Evolutionary conservation across 1,140 invertebrate genomes (phyloP).

Genomic region (Cepaea nemoralis): DNA sequence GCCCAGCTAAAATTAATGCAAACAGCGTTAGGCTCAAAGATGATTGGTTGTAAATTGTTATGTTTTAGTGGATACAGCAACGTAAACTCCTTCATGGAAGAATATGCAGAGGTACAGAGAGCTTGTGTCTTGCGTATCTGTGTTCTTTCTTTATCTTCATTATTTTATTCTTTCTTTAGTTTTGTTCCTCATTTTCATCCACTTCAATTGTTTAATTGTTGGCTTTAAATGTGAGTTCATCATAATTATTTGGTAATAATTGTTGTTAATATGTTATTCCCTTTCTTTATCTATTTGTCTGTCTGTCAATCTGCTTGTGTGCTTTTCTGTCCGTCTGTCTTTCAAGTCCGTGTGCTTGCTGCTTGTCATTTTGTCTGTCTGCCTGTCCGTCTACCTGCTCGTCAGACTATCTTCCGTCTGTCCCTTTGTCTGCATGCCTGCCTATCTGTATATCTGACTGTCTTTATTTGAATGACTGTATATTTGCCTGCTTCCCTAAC

Average conservation of each 20-base stretch:
- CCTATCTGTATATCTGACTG: too few relatives aligned
- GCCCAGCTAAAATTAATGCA: slow-evolving; percentile 15
- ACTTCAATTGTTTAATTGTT: background rate
- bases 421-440: too few relatives aligned
- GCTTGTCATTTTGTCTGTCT: too few relatives aligned
- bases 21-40: slow-evolving; percentile 10
- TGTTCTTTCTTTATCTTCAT: background rate
- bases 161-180: background rate
- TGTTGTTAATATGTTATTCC: background rate
- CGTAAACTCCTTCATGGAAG: slow-evolving; percentile 21
- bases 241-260: background rate
- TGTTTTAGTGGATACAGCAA: slow-evolving; percentile 19
- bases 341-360: too few relatives aligned
- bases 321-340: too few relatives aligned
- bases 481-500: too few relatives aligned
- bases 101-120: slow-evolving; percentile 9
- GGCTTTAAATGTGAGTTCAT: background rate
- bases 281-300: background rate
- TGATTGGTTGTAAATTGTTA: slow-evolving; percentile 9
- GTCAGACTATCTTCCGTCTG: too few relatives aligned
- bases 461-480: too few relatives aligned
- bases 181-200: background rate
- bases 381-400: too few relatives aligned
- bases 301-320: background rate
- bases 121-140: background rate